Base-by-base conservation (phyloP, 2,113 vertebrate genomes). In the Crotalus tigris region DNA sequence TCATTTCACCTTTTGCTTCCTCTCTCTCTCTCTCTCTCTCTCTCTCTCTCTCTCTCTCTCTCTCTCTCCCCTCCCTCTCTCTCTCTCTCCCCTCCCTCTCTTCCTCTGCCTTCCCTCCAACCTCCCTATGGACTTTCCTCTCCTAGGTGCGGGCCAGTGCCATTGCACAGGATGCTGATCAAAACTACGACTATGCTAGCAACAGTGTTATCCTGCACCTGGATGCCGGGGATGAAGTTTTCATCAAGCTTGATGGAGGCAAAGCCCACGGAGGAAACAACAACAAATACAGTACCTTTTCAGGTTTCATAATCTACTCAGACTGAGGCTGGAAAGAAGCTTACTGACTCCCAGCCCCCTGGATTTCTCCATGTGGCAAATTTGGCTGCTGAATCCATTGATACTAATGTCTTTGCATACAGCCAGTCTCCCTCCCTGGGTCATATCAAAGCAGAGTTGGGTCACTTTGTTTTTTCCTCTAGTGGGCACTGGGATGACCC, bases 251-350 rank as follows among this genome's bases (percentile, higher is more conserved):
- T 94, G 99, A 99, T 2, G 99, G 99, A 5, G 99, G 99, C 97
- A 99, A 99, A 97, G 99, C 98, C 23, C 99, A 99, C 0, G 99
- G 99, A 0, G 99, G 99, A 92, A 99, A 99, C 98, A 99, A 98
- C 98, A 99, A 99, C 98, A 99, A 99, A 96, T 99, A 99, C 98
- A 99, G 99, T 98, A 99, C 99, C 94, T 99, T 99, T 98, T 99
- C 98, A 15, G 99, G 99, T 96, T 99, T 99, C 98, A 99, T 99
- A 97, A 99, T 99, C 96, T 99, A 99, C 96, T 98, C 99, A 11
- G 99, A 99, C 97, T 99, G 98, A 99, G 94, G 51, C 55, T 87
- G 26, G 44, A 39, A 81, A 46, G 55, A 5, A n/a, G 55, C 91
- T 54, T 23, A 10, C 5, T 75, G 61, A 46, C 24, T 44, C 49